A percentile compares a stretch with the other conserved stretches of the same genome.
Evolutionary conservation across 2,888 invertebrate genomes (phyloP).

Genomic region (Heteropelma amictum): DNA sequence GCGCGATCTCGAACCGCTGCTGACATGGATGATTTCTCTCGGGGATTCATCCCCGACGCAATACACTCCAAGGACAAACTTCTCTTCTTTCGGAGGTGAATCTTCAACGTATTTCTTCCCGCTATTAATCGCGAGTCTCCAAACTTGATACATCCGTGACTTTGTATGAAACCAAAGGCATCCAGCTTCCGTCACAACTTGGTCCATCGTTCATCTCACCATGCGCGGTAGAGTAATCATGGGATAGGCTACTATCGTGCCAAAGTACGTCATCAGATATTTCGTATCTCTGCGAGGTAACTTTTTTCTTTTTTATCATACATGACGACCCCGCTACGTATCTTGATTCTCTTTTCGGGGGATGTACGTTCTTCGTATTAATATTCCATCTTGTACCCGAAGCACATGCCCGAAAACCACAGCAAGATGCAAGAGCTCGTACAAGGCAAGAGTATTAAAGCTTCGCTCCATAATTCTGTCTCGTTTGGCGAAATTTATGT

Average conservation of each 20-base stretch:
- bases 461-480: constrained; percentile 42
- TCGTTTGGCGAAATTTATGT: constrained; percentile 44
- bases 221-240: too few species aligned
- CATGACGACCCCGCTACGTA: neutral
- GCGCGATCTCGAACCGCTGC: constrained; percentile 10
- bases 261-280: too few species aligned
- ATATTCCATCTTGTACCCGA: neutral
- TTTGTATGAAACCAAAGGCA: neutral
- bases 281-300: too few species aligned
- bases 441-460: too few species aligned
- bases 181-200: too few species aligned
- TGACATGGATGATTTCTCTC: constrained; percentile 42
- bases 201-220: too few species aligned
- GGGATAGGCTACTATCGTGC: too few species aligned
- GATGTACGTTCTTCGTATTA: constrained; percentile 4
- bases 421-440: constrained; percentile 16
- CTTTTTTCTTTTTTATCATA: too few species aligned
- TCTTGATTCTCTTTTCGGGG: neutral
- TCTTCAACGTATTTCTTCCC: too few species aligned
- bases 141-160: neutral
- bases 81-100: too few species aligned
- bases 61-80: neutral
- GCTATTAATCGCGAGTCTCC: neutral
- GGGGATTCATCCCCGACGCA: constrained; percentile 34
- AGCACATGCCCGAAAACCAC: constrained; percentile 8